A percentile compares a stretch with the other conserved stretches of the same genome.
phyloP scores from a whole-genome alignment of 2,888 invertebrate genomes.

The Pseudoips prasinana region DNA sequence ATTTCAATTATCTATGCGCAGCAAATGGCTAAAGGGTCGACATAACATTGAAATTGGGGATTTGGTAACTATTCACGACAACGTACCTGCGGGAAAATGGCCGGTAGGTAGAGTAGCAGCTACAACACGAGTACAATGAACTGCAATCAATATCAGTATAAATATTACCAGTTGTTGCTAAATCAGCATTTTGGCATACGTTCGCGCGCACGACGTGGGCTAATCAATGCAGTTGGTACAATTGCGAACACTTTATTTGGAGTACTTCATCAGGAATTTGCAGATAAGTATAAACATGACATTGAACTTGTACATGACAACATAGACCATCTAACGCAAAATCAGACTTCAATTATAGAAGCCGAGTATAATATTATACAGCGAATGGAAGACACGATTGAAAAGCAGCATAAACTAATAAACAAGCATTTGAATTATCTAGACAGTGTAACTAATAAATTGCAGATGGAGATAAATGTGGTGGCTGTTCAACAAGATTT shows the following conservation, averaged over 20 bases:
- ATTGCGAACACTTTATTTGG: conserved; percentile 9
- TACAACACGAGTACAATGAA: conserved; percentile 7
- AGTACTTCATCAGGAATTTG: background rate
- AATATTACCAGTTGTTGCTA: conserved; percentile 16
- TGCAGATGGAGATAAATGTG: background rate
- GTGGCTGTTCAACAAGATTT: conserved; percentile 2
- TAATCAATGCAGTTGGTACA: conserved; percentile 9
- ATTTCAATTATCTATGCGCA: background rate
- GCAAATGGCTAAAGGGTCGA: background rate
- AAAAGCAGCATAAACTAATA: conserved; percentile 15
- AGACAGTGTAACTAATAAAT: background rate
- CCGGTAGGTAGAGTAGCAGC: conserved; percentile 1
- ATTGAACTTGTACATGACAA: background rate
- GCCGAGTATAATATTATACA: conserved; percentile 21
- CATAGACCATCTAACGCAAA: background rate
- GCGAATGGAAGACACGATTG: conserved; percentile 9
- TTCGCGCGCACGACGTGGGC: conserved; percentile 2
- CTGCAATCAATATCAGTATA: too few relatives aligned
- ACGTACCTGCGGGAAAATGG: background rate
- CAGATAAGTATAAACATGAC: background rate
- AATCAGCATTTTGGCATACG: conserved; percentile 7
- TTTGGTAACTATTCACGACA: background rate
- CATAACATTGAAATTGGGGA: background rate
- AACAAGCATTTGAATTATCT: conserved; percentile 4
- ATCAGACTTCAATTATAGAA: conserved; percentile 23